phyloP scores from a whole-genome alignment of 2,113 vertebrate genomes.

The Cygnus buccinator region DNA sequence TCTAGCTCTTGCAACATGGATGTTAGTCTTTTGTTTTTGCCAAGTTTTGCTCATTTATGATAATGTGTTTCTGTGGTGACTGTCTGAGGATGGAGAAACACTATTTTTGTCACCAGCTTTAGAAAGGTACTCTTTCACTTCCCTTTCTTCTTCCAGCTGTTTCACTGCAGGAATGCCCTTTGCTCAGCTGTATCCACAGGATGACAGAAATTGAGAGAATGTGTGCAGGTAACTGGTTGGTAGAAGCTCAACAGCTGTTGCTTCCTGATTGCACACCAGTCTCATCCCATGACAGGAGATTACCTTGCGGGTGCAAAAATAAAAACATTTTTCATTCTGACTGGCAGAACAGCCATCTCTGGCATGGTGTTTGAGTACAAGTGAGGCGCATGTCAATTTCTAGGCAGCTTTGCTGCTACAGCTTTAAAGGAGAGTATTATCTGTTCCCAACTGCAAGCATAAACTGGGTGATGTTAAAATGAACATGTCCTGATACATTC shows the following conservation, averaged over 20 bases:
- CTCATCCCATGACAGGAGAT: not conserved
- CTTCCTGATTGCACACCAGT: not conserved
- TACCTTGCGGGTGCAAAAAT: not conserved
- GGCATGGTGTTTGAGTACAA: not conserved
- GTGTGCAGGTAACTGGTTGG: not conserved
- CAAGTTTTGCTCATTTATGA: not conserved
- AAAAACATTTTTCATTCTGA: not conserved
- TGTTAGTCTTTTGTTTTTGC: not conserved
- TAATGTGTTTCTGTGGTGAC: not conserved
- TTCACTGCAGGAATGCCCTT: not conserved
- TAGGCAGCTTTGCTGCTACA: not conserved
- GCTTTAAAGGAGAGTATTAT: not conserved
- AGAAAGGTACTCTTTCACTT: not conserved
- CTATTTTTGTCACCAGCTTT: not conserved
- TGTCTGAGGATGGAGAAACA: not conserved
- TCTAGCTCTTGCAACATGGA: not conserved
- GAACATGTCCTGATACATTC: not conserved
- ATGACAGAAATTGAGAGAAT: not conserved
- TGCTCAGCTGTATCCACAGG: not conserved
- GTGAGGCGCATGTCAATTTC: not conserved
- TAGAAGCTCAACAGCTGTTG: not conserved
- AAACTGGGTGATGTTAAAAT: not conserved
- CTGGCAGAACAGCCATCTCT: not conserved
- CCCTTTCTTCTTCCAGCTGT: not conserved
- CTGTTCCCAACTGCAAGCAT: not conserved